A percentile compares a stretch with the other conserved stretches of the same genome.
These are phyloP conservation scores for Lacerta bilineata DNA, from an alignment of 2,797 vertebrate genomes.

Conservation along the genomic window DNA sequence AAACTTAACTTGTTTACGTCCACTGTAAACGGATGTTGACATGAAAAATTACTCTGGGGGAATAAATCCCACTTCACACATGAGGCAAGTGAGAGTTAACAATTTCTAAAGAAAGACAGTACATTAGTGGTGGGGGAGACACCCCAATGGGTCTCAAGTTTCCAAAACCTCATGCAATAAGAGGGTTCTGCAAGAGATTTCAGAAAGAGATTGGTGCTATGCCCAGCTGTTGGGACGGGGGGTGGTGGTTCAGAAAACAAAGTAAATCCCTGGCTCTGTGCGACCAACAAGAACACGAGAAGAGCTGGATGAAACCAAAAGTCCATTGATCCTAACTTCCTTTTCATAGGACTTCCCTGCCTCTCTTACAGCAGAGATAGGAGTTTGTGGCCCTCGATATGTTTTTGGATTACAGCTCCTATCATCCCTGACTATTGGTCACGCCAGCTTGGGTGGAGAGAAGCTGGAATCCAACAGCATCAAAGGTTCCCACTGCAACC, in stretches of 20 bases:
- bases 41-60: conserved; percentile 9
- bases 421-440: neutral
- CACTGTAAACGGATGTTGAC: conserved; percentile 17
- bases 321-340: too few species aligned
- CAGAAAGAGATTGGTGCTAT: neutral
- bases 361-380: neutral
- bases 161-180: neutral
- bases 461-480: neutral
- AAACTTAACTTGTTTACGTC: neutral
- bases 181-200: neutral
- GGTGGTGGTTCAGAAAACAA: neutral
- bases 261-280: neutral
- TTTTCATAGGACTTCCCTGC: neutral
- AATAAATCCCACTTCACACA: conserved; percentile 2
- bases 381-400: neutral
- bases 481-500: too few species aligned
- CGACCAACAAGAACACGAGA: neutral
- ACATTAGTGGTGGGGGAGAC: neutral
- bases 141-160: neutral
- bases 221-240: neutral
- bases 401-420: neutral
- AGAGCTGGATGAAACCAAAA: neutral
- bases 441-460: neutral
- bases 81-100: neutral
- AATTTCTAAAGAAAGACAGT: neutral